Percentiles rank a stretch among this genome's conserved stretches.
These are phyloP conservation scores for Crocallis elinguaria DNA, from an alignment of 2,888 invertebrate species.

Conservation along the genomic window DNA sequence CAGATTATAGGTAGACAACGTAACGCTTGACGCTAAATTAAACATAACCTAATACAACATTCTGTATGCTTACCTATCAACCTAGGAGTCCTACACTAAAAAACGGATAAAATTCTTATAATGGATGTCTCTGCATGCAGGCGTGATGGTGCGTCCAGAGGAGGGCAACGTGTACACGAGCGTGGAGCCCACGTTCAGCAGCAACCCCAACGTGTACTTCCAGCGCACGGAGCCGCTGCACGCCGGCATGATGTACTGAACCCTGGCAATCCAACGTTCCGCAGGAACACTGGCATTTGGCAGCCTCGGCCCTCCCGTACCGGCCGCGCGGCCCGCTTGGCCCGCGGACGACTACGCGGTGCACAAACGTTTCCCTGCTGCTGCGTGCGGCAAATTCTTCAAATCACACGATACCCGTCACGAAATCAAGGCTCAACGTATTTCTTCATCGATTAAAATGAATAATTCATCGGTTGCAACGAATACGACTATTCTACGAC, in stretches of 20 bases:
- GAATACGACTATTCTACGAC: slow-evolving; percentile 37
- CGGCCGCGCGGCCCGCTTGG: background rate
- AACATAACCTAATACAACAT: no score
- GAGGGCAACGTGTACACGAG: slow-evolving; percentile 94
- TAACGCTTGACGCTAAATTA: background rate
- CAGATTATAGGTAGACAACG: background rate
- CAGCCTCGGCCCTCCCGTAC: slow-evolving; percentile 51
- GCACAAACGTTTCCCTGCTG: slow-evolving; percentile 16
- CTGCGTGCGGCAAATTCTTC: slow-evolving; percentile 18
- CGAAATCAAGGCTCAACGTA: slow-evolving; percentile 27
- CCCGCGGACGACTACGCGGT: no score
- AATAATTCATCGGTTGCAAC: slow-evolving; percentile 35
- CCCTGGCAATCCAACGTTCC: slow-evolving; percentile 81
- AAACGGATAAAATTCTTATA: slow-evolving; percentile 17
- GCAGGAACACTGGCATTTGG: slow-evolving; percentile 78
- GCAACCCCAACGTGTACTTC: slow-evolving; percentile 96
- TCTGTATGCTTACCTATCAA: no score
- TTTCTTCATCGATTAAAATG: slow-evolving; percentile 30
- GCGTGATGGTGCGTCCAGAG: slow-evolving; percentile 91
- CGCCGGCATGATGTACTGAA: slow-evolving; percentile 96
- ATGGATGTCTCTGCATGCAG: slow-evolving; percentile 65
- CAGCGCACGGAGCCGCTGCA: slow-evolving; percentile 92
- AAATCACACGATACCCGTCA: slow-evolving; percentile 23
- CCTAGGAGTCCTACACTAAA: no score
- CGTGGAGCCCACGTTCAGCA: slow-evolving; percentile 93